Evolutionary conservation across 2,797 vertebrate species (phyloP), one percentile per base, ranked within the genome.

Genomic region (Crenuchus spilurus): DNA sequence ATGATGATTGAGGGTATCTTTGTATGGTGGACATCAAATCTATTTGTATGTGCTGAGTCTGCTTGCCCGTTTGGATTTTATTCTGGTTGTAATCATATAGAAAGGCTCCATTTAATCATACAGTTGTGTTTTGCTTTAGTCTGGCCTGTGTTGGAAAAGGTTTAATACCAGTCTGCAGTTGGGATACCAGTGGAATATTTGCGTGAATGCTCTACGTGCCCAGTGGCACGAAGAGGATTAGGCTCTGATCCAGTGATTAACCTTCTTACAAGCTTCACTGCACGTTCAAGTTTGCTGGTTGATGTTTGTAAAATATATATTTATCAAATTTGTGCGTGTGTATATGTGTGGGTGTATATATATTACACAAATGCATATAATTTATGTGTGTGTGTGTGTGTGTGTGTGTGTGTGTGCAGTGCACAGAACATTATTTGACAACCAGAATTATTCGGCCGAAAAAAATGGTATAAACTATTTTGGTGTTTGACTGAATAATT

Each of bases 171-270:
- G 14, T 31, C 31, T 31, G n/a, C 49, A 33, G 7, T 33, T 26
- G 13, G 48, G 20, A 22, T 41, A 31, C 14, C 48, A 37, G 49
- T 39, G 18, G 33, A 37, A 24, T 10, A 16, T 33, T 7, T 44
- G 57, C 54, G 73, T 22, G 26, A 48, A 54, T 52, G 65, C 0
- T 0, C 54, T 75, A 75, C 65, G 54, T 75, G 73, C 46, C 16
- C 44, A 61, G 42, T 61, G 52, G 18, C 60, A 63, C 37, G 28
- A 2, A 57, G 28, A 55, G 14, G 18, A 65, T 48, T 73, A 65
- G 51, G 71, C 61, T 14, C 5, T 22, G 49, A 22, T 65, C 63
- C 72, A 65, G 18, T 16, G 20, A n/a, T 54, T 52, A 35, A 22
- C 58, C 28, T 11, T 48, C 51, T 65, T 26, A 16, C 51, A 42